Percentiles rank a stretch among this genome's conserved stretches.
Evolutionary conservation across 1,140 invertebrate species (phyloP).

Genomic region (Anadara kagoshimensis): DNA sequence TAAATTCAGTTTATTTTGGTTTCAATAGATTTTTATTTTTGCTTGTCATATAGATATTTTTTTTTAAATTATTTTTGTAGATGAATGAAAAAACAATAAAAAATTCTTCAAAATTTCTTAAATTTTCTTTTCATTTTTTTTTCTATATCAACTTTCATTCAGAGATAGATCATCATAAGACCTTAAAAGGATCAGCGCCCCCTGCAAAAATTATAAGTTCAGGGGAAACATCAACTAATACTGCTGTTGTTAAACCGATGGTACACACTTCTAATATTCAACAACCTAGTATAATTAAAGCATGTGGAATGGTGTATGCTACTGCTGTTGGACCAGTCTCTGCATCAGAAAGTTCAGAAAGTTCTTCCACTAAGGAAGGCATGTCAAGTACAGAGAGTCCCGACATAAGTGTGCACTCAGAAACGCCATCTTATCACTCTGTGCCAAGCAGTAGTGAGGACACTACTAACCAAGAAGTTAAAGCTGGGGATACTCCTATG

Average conservation of each 20-base stretch:
- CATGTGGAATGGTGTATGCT: constrained; percentile 31
- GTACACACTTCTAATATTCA: constrained; percentile 17
- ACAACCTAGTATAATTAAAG: constrained; percentile 23
- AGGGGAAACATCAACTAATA: constrained; percentile 18
- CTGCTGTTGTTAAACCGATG: constrained; percentile 21
- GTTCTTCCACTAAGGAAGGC: constrained; percentile 15
- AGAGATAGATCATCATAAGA: constrained; percentile 45
- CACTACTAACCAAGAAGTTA: neutral
- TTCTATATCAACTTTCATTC: constrained; percentile 31
- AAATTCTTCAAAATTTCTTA: no score
- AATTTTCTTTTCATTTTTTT: no score
- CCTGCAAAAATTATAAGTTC: constrained; percentile 22
- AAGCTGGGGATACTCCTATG: constrained; percentile 6
- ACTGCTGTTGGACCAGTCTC: constrained; percentile 22
- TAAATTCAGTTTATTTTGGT: no score
- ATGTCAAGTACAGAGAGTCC: constrained; percentile 21
- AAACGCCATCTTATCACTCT: constrained; percentile 24
- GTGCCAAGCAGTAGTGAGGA: constrained; percentile 5
- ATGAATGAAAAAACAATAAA: no score
- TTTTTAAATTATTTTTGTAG: no score
- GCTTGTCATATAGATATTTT: no score
- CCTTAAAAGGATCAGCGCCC: constrained; percentile 35
- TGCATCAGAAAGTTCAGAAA: neutral
- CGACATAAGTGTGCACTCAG: constrained; percentile 15
- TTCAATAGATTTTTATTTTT: no score